Base-by-base conservation (phyloP, 2,888 invertebrate species). In the Drosophila multiciliata region DNA sequence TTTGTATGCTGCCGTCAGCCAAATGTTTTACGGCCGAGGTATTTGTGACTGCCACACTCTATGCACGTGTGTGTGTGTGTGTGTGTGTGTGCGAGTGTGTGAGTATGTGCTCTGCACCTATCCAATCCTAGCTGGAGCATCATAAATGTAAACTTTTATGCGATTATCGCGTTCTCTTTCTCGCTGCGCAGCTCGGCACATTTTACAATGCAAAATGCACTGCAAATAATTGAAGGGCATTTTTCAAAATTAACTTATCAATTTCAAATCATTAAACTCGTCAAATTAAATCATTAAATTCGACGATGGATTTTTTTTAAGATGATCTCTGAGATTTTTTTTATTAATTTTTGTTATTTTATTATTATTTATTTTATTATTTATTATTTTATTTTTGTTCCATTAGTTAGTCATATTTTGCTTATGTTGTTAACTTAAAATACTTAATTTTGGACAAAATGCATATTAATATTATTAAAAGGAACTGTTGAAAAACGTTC, bases 21-120 rank as follows among this genome's bases (percentile, higher is more conserved):
- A 78, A 90, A 90, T 87, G 90, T 77, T 90, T 87, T 90, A 90
- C 91, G 75, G 82, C 76, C 89, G 89, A 84, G 87, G 85, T 86
- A 84, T 86, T 75, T 88, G 80, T 89, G 87, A 64, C 63, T 62
- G 55, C 65, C 60, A 62, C 38, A n/a, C 35, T 9, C 49, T 61
- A 36, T 58, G 48, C 61, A 65, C 62, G 55, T 64, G 32, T 66
- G 53, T 70, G 33, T 62, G 40, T 68, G 50, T 42, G 23, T 59
- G 26, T 29, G 50, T 61, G 33, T 17, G 55, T 29, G 66, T 52
- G 71, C 64, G 50, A 33, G 26, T 29, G 50, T 61, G 33, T 17
- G 55, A 12, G 58, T 26, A 42, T 29, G 66, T 52, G 71, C 64
- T 68, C 63, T 77, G 75, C 87, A 88, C 85, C 85, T 85, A 90